Evolutionary conservation across 2,888 invertebrate species (phyloP), one percentile per base, ranked within the genome.

Genomic region (Hyppa rectilinea): DNA sequence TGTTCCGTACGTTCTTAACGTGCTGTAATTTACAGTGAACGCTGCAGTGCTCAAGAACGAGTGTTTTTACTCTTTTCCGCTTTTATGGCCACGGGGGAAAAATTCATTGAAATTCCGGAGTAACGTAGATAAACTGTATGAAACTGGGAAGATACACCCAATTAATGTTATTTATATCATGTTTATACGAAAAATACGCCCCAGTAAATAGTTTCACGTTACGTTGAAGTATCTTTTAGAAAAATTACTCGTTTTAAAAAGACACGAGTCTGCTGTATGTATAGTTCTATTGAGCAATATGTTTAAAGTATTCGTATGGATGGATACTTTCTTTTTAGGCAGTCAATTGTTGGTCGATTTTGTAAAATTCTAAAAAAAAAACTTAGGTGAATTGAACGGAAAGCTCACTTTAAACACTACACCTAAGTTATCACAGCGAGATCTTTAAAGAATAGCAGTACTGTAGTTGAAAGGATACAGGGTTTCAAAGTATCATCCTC

Each of bases 11-110:
- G 63, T 64, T 68, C 73, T 80, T 71, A 76, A 81, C 71, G 71
- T 72, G 71, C 69, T 72, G 76, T 79, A 76, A 83, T 83, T 83
- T 83, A 83, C 60, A 75, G 75, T 68, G 73, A 66, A 69, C 68
- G 81, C 65, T 79, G 83, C 80, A 81, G 76, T 77, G 67, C 71
- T 81, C 77, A 79, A 83, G 83, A 83, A 80, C 45, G 69, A 71
- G 68, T 65, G 77, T 79, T 83, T 78, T 82, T 77, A 83, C 69
- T 80, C 68, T 71, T 77, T 71, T 70, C 64, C 81, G 43, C 64
- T 83, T 83, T 81, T 83, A 83, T 83, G 69, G 83, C 72, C 82
- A 68, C 80, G 62, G 72, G 82, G 77, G 83, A 75, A 78, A 81
- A 82, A 83, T 68, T 81, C 75, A 83, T 82, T 73, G 72, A 83